Evolutionary conservation across 2,113 vertebrate genomes (phyloP).

Genomic region (Odontophorus gujanensis): DNA sequence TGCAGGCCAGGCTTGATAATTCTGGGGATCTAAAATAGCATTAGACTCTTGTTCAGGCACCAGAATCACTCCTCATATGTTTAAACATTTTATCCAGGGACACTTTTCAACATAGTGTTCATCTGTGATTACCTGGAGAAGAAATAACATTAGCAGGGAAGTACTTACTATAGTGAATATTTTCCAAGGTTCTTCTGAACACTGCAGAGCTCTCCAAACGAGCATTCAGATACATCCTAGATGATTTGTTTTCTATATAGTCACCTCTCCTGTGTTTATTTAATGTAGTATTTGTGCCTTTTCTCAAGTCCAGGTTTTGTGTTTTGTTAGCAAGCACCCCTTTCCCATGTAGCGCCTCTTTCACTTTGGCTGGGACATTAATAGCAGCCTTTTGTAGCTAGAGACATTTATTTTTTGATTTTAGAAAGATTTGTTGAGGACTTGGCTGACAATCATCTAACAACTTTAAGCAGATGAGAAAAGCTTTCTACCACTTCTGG

Average conservation of each 20-base stretch:
- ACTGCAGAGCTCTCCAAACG: background rate
- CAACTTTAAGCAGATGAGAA: background rate
- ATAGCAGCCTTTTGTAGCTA: background rate
- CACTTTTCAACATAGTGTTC: background rate
- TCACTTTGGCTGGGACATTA: background rate
- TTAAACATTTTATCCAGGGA: background rate
- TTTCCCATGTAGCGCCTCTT: background rate
- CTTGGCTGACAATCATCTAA: slow-evolving; percentile 12
- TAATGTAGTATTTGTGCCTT: background rate
- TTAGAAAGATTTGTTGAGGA: background rate
- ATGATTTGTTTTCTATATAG: background rate
- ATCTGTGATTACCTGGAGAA: background rate
- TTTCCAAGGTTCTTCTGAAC: background rate
- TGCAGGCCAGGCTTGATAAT: background rate
- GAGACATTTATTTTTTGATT: background rate
- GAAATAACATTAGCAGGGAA: background rate
- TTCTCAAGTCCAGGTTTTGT: background rate
- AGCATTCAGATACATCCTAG: background rate
- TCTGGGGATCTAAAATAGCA: background rate
- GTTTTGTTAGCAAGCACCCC: background rate
- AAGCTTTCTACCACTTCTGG: background rate
- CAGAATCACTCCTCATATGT: background rate
- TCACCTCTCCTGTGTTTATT: background rate
- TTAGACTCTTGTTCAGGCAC: background rate
- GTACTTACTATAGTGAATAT: background rate